These are phyloP conservation scores for Bhutanitis thaidina DNA, from an alignment of 2,888 invertebrate species.

Conservation along the genomic window DNA sequence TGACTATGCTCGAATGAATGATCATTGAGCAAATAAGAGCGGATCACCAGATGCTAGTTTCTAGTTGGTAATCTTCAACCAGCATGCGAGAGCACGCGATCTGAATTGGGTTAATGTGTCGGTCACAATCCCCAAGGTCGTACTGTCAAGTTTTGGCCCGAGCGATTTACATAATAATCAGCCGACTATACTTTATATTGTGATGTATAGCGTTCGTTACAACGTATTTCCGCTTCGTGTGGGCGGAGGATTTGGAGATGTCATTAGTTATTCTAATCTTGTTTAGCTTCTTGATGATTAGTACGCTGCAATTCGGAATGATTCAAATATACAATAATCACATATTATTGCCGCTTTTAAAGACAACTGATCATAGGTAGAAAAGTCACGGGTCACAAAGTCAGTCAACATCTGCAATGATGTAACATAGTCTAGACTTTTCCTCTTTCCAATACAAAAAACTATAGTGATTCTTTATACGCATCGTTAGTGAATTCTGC, in stretches of 20 bases:
- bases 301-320: not conserved
- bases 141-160: slow-evolving; percentile 20
- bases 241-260: slow-evolving; percentile 14
- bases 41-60: slow-evolving; percentile 2
- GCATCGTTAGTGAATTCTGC: too few relatives aligned
- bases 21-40: not conserved
- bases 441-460: too few relatives aligned
- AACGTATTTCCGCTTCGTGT: slow-evolving; percentile 21
- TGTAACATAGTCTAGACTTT: too few relatives aligned
- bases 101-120: slow-evolving; percentile 67
- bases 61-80: slow-evolving; percentile 47
- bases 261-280: slow-evolving; percentile 18
- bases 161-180: slow-evolving; percentile 34
- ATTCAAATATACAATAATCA: not conserved
- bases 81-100: slow-evolving; percentile 62
- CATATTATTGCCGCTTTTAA: too few relatives aligned
- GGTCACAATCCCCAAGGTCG: slow-evolving; percentile 59
- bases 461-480: too few relatives aligned
- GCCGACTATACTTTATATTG: slow-evolving; percentile 8
- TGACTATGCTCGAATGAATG: not conserved
- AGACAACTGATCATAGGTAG: too few relatives aligned
- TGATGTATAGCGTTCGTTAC: slow-evolving; percentile 10
- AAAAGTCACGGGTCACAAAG: too few relatives aligned
- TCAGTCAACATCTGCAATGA: too few relatives aligned
- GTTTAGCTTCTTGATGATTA: not conserved